Evolutionary conservation across 2,888 invertebrate genomes (phyloP), one percentile per base, ranked within the genome.

Genomic region (Drosophila putrida): DNA sequence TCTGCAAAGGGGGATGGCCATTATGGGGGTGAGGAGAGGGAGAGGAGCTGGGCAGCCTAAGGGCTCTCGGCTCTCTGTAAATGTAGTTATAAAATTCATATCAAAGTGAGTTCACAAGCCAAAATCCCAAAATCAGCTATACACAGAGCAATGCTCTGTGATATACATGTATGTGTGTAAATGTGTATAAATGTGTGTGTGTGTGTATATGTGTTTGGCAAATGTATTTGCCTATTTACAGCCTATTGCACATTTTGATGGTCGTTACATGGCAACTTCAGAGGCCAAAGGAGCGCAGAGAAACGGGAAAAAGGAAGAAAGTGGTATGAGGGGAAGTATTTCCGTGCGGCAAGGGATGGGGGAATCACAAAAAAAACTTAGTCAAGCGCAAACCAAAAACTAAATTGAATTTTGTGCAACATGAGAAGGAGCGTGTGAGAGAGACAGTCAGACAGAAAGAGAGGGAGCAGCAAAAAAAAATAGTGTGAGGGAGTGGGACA

Each of bases 201-300:
- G 35, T 57, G 53, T 36, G 25, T 47, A 8, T 59, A 47, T 61
- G 61, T 60, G 70, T 72, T 25, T 69, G 57, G 61, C 27, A 81
- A 84, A 87, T 75, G 75, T 82, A 85, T 84, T 84, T 85, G 83
- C 87, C 88, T 88, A 88, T 86, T 85, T 86, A 88, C 83, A 88
- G 86, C 80, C 86, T 88, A 84, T 85, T 88, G 83, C 86, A 88
- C 83, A 88, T 82, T 83, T 88, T 74, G 85, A 76, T 79, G 72
- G 66, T 60, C 71, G 64, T 61, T 70, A 58, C 44, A 46, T 20
- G 44, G 62, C 67, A 67, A 62, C 67, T 49, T 46, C 49, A 49
- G 28, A 35, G 25, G 33, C 10, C 39, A 33, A 50, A 41, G 9
- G 8, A 15, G 20, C 20, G 4, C 36, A 8, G 20, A 13, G n/a